phyloP scores from a whole-genome alignment of 2,797 vertebrate species.

The Lagorchestes hirsutus region DNA sequence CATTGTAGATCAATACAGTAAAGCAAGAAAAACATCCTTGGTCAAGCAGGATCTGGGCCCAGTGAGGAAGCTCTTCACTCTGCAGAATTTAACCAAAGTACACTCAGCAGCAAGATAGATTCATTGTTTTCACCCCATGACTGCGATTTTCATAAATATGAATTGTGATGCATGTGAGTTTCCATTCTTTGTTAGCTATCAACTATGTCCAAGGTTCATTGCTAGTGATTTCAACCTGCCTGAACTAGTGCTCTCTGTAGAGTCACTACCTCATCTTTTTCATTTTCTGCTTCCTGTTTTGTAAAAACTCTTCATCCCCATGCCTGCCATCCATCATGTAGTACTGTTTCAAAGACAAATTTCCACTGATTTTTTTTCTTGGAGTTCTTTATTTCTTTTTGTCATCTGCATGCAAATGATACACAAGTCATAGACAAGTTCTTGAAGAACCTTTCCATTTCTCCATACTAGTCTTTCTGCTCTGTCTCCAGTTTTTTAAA shows the following conservation, averaged over 20 bases:
- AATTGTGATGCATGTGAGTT: constrained; percentile 93
- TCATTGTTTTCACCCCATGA: constrained; percentile 94
- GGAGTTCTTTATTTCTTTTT: constrained; percentile 91
- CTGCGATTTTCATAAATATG: constrained; percentile 95
- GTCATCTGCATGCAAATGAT: constrained; percentile 93
- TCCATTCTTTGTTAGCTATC: constrained; percentile 91
- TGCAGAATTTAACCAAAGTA: constrained; percentile 95
- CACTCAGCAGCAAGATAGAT: constrained; percentile 96
- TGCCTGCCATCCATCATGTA: constrained; percentile 89
- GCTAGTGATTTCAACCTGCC: constrained; percentile 91
- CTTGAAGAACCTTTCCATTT: constrained; percentile 96
- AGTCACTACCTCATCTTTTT: constrained; percentile 96
- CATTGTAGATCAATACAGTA: constrained; percentile 92
- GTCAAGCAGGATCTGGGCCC: constrained; percentile 95
- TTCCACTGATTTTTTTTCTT: constrained; percentile 95
- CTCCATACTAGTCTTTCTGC: constrained; percentile 95
- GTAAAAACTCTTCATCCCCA: constrained; percentile 94
- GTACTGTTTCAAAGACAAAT: constrained; percentile 95
- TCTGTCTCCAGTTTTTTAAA: constrained; percentile 98
- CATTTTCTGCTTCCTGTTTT: constrained; percentile 96
- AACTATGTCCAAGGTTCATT: constrained; percentile 94
- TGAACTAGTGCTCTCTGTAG: constrained; percentile 91
- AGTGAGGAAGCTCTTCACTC: constrained; percentile 95
- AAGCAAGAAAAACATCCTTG: constrained; percentile 92
- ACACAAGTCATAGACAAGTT: constrained; percentile 96